Evolutionary conservation across 2,888 invertebrate genomes (phyloP), one percentile per base, ranked within the genome.

Genomic region (Erebia ligea): DNA sequence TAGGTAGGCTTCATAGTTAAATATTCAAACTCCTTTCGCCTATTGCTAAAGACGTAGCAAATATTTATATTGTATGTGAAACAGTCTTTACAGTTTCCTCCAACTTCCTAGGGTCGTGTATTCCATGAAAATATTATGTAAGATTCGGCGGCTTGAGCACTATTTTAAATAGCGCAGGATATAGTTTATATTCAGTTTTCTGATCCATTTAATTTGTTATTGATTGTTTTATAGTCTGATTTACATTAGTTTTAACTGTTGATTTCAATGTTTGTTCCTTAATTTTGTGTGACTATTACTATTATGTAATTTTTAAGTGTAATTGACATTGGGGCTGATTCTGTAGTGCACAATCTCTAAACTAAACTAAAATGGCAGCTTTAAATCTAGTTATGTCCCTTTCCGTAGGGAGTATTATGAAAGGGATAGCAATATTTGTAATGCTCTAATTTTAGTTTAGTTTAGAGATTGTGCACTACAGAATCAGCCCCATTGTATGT

Each of bases 161-260:
- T 81, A 86, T 86, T 85, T 90, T 85, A 78, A 79, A 76, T 78
- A 80, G 89, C 91, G 90, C 90, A 78, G 21, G 76, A 80, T 80
- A 80, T 79, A 83, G 81, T 84, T 80, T 87, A 84, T 85, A 81
- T 77, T 78, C 81, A 82, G 74, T 85, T 85, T 85, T 84, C 82
- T 77, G 73, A 76, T 81, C 86, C 85, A 85, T 85, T 88, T 87
- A 82, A 86, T 86, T 87, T 86, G 84, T 88, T 89, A 85, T 84
- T 88, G 82, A 88, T 88, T 86, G 79, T 87, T 85, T 86, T 84
- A 78, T 84, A 89, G 88, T 90, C 86, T 91, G 89, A 89, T 87
- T 89, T 89, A 85, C 82, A 83, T 83, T 81, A 87, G 84, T 81
- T 86, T 90, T 89, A 87, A 82, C 84, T 88, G 87, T 90, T 89